phyloP scores from a whole-genome alignment of 2,888 invertebrate species.

The Pyrrhia umbra region DNA sequence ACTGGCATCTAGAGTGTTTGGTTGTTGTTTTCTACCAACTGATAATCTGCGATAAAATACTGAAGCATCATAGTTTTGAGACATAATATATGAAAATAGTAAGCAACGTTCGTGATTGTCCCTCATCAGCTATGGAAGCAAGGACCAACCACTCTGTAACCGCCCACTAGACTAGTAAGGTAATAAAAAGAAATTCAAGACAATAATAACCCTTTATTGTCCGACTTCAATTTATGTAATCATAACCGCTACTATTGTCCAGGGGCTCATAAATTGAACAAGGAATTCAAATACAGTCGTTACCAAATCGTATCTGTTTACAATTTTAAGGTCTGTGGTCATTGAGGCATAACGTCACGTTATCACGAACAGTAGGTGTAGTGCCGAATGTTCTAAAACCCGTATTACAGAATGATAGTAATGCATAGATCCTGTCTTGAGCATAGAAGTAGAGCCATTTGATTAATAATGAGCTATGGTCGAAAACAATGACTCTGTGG shows the following conservation, averaged over 20 bases:
- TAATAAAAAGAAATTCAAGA: conserved; percentile 47
- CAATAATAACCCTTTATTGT: conserved; percentile 51
- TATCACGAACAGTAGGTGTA: not conserved
- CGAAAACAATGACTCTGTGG: too few species aligned
- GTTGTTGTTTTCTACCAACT: too few species aligned
- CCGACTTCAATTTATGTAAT: conserved; percentile 48
- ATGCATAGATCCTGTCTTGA: not conserved
- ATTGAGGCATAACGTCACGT: conserved; percentile 15
- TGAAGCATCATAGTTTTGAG: too few species aligned
- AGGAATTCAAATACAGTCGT: conserved; percentile 53
- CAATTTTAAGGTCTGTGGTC: conserved; percentile 18
- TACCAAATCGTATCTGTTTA: conserved; percentile 59
- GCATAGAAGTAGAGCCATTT: not conserved
- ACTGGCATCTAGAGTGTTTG: too few species aligned
- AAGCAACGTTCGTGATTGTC: too few species aligned
- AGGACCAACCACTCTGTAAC: conserved; percentile 15
- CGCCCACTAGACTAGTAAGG: conserved; percentile 17
- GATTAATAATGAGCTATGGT: too few species aligned
- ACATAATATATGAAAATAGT: too few species aligned
- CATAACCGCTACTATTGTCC: conserved; percentile 54
- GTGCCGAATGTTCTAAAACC: not conserved
- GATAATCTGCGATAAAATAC: too few species aligned
- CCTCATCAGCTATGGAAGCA: conserved; percentile 14
- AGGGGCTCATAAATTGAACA: conserved; percentile 49
- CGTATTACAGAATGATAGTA: not conserved